Evolutionary conservation across 2,113 vertebrate genomes (phyloP), one percentile per base, ranked within the genome.

Genomic region (Gulo gulo): DNA sequence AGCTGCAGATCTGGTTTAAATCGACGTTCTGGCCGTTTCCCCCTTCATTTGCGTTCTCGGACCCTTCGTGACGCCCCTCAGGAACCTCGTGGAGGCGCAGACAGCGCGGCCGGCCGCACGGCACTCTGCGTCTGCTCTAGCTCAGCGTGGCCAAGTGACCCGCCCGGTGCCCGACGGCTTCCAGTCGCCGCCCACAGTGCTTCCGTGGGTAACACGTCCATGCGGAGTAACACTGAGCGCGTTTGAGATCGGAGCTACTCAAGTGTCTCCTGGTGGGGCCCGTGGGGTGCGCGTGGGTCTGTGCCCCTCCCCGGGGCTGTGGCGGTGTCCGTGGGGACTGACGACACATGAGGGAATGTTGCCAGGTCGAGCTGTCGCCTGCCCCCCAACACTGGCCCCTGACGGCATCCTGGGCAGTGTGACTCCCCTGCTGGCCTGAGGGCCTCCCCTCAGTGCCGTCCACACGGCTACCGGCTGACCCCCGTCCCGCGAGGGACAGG

Each of bases 251-350:
- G 14, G 23, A 57, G 65, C 24, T 10, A 50, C 47, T 67, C n/a
- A 45, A 67, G 74, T 39, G 13, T 47, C 73, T 13, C 73, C 65
- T 36, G 42, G 36, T 34, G 63, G 31, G 42, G 76, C 11, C 42
- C 7, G 16, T 63, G 34, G 18, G n/a, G 26, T 1, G 21, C 13
- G 23, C 11, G 4, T 36, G n/a, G 16, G 50, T 34, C 13, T 34
- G 7, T 0, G 4, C 23, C 8, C 1, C 18, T 24, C 36, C 26
- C 24, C 0, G 6, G 26, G n/a, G 6, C 34, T 7, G 15, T 9
- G 45, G 34, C 1, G 20, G 39, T 12, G 13, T 26, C 47, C 2
- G 2, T 52, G 31, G 31, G 31, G 31, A 21, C 84, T 10, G 13
- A 52, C 4, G 2, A 69, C 34, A 31, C 4, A 13, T 15, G 31